Percentiles rank a stretch among this genome's conserved stretches.
Conservation (phyloP, 2,888 invertebrate genomes). For the Drosophila neoperkinsi region DNA sequence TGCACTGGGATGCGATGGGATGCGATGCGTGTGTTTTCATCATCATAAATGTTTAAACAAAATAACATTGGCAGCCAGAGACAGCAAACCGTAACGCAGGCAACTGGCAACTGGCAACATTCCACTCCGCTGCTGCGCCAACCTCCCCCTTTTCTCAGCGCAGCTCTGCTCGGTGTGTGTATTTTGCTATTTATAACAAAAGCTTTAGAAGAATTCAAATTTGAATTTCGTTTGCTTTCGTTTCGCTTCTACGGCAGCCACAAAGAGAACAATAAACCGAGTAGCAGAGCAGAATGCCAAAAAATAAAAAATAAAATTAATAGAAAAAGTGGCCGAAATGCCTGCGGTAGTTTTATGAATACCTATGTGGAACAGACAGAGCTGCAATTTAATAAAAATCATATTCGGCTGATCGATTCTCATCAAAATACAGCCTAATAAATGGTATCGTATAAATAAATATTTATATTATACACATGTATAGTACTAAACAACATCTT, state of each 20-base stretch:
- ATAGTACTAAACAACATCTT: neutral
- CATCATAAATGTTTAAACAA: slow-evolving; percentile 79
- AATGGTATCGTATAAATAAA: slow-evolving; percentile 11
- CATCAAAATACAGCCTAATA: slow-evolving; percentile 5
- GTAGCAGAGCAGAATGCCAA: slow-evolving; percentile 41
- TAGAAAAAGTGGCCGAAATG: slow-evolving; percentile 49
- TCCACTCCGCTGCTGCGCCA: neutral
- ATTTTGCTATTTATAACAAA: slow-evolving; percentile 83
- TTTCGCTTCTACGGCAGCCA: slow-evolving; percentile 61
- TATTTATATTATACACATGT: neutral
- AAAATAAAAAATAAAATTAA: slow-evolving; percentile 24
- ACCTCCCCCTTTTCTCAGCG: slow-evolving; percentile 14
- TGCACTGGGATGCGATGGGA: slow-evolving; percentile 19
- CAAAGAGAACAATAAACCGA: slow-evolving; percentile 71
- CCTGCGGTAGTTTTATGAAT: slow-evolving; percentile 56
- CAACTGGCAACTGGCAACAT: slow-evolving; percentile 19
- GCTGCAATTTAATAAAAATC: slow-evolving; percentile 30
- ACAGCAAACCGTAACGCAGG: slow-evolving; percentile 36
- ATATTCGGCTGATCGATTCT: slow-evolving; percentile 13
- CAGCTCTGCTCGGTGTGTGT: slow-evolving; percentile 69
- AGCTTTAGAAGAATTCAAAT: slow-evolving; percentile 77
- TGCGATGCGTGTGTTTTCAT: slow-evolving; percentile 67
- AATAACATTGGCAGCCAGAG: slow-evolving; percentile 73
- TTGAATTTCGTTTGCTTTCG: slow-evolving; percentile 44
- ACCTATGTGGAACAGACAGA: slow-evolving; percentile 21